Conservation (phyloP, 2,888 invertebrate species). For the Trichacis sp. region DNA sequence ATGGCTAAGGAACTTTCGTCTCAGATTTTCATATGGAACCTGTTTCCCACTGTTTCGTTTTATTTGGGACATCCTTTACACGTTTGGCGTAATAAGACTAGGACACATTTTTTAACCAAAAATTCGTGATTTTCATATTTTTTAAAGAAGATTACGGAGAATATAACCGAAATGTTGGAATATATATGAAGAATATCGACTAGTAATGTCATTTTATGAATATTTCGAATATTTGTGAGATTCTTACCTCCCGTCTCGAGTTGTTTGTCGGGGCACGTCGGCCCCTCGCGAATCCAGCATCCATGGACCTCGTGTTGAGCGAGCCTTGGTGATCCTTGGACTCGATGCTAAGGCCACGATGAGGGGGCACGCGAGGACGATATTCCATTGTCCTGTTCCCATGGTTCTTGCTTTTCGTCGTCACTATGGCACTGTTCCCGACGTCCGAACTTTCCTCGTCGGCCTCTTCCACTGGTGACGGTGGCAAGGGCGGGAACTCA, state of each 20-base stretch:
- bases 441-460: conserved; percentile 81
- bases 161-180: no score
- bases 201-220: no score
- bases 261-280: conserved; percentile 60
- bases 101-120: no score
- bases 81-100: no score
- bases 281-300: conserved; percentile 55
- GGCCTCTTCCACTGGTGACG: conserved; percentile 85
- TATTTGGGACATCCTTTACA: no score
- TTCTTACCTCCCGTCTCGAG: conserved; percentile 67
- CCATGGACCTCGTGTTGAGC: conserved; percentile 86
- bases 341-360: conserved; percentile 72
- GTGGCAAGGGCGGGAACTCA: conserved; percentile 83
- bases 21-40: no score
- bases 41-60: no score
- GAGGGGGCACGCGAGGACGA: conserved; percentile 79
- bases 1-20: no score
- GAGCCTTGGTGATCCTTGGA: conserved; percentile 71
- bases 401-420: conserved; percentile 51
- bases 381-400: conserved; percentile 64
- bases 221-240: neutral
- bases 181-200: no score
- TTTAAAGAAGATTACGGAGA: no score
- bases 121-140: no score
- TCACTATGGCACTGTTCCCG: conserved; percentile 52